phyloP scores from a whole-genome alignment of 2,113 vertebrate species.

The Dicerorhinus sumatrensis region DNA sequence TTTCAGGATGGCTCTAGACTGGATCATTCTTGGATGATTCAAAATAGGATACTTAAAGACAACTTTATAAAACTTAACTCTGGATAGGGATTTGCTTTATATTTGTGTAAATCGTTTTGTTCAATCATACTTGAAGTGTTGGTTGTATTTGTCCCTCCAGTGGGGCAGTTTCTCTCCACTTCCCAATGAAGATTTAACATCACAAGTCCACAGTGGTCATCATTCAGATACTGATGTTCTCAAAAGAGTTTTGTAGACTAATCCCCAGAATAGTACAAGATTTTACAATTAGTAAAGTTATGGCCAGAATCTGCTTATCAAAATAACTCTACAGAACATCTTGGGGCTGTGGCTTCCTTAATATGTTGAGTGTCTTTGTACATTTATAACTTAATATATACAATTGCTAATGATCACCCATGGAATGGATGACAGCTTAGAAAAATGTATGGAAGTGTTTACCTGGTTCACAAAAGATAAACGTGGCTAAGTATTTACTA shows the following conservation, averaged over 20 bases:
- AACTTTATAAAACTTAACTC: neutral
- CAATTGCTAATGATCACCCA: neutral
- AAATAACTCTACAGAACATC: neutral
- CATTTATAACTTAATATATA: neutral
- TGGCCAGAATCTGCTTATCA: neutral
- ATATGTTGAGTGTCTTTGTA: neutral
- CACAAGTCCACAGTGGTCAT: no score
- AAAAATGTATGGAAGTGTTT: neutral
- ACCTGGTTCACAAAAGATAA: neutral
- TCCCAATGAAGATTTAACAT: neutral
- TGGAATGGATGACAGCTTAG: neutral
- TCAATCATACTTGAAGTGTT: neutral
- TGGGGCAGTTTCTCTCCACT: neutral
- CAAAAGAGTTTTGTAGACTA: accelerated
- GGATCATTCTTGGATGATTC: neutral
- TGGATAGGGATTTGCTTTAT: neutral
- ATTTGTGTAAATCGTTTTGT: neutral
- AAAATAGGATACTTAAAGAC: neutral
- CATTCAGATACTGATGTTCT: neutral
- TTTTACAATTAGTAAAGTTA: neutral
- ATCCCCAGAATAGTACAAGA: neutral
- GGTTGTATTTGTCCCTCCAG: neutral
- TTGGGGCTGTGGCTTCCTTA: neutral
- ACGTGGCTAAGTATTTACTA: neutral
- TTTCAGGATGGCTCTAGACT: neutral